Percentiles rank a stretch among this genome's conserved stretches.
Evolutionary conservation across 2,113 vertebrate genomes (phyloP).

Genomic region (Numenius arquata): DNA sequence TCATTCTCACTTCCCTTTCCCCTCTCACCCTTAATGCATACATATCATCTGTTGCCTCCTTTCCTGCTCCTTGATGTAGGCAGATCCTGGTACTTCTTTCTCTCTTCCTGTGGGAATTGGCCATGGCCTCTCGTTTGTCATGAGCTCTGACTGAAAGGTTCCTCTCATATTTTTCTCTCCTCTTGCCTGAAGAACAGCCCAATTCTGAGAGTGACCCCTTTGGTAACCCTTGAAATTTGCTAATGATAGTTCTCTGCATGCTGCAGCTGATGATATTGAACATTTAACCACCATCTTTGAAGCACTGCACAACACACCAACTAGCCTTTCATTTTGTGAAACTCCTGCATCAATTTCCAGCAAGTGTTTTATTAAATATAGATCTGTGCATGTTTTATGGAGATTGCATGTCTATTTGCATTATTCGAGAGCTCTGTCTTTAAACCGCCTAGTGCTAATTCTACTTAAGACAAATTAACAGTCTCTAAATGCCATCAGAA

Average conservation of each 20-base stretch:
- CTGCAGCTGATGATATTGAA: not conserved
- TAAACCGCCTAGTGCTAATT: slow-evolving; percentile 20
- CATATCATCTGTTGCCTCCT: slow-evolving; percentile 5
- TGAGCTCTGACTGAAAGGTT: not conserved
- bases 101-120: slow-evolving; percentile 12
- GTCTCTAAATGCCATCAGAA: slow-evolving; percentile 48
- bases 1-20: slow-evolving; percentile 26
- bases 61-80: slow-evolving; percentile 26
- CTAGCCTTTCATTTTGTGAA: slow-evolving; percentile 50
- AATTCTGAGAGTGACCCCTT: not conserved
- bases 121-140: not conserved
- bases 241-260: not conserved
- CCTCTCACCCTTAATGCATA: not conserved
- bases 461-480: slow-evolving; percentile 50
- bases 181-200: not conserved
- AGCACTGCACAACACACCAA: not conserved
- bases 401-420: slow-evolving; percentile 32
- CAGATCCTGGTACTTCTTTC: not conserved
- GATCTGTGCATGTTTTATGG: slow-evolving; percentile 35
- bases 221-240: not conserved
- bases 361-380: slow-evolving; percentile 54
- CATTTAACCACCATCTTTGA: not conserved
- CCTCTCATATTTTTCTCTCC: not conserved
- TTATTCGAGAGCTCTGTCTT: slow-evolving; percentile 48
- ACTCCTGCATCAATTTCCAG: slow-evolving; percentile 24